A percentile compares a stretch with the other conserved stretches of the same genome.
Evolutionary conservation across 2,797 vertebrate genomes (phyloP).

Genomic region (Phrynocephalus forsythii): DNA sequence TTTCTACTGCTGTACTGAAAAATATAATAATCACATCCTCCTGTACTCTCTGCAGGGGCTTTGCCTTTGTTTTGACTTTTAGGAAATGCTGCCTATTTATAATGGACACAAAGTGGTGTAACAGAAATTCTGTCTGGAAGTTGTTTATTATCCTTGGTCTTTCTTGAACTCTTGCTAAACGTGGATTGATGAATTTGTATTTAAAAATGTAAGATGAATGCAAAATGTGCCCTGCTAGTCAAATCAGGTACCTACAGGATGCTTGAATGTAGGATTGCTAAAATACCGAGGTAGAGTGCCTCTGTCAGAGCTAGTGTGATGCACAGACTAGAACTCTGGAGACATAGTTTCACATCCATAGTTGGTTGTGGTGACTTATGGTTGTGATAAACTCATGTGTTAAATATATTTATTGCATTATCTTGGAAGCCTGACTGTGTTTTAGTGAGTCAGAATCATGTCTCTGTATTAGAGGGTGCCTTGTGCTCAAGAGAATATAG

Average conservation of each 20-base stretch:
- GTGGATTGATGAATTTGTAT: neutral
- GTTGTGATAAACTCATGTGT: too few relatives aligned
- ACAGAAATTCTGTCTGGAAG: neutral
- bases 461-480: too few relatives aligned
- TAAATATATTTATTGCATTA: too few relatives aligned
- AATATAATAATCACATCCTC: neutral
- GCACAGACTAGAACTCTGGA: too few relatives aligned
- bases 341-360: too few relatives aligned
- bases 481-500: too few relatives aligned
- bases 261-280: neutral
- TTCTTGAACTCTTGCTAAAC: neutral
- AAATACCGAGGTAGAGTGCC: neutral
- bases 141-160: neutral
- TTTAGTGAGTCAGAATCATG: too few relatives aligned
- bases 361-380: too few relatives aligned
- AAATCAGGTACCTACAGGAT: neutral
- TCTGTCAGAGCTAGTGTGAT: neutral
- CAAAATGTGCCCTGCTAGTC: neutral
- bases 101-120: neutral
- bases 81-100: neutral
- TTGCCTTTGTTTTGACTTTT: neutral
- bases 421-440: too few relatives aligned
- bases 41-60: neutral
- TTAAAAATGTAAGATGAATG: neutral
- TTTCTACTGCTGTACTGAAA: conserved; percentile 11